phyloP scores from a whole-genome alignment of 2,113 vertebrate species.

The Taxidea taxus region DNA sequence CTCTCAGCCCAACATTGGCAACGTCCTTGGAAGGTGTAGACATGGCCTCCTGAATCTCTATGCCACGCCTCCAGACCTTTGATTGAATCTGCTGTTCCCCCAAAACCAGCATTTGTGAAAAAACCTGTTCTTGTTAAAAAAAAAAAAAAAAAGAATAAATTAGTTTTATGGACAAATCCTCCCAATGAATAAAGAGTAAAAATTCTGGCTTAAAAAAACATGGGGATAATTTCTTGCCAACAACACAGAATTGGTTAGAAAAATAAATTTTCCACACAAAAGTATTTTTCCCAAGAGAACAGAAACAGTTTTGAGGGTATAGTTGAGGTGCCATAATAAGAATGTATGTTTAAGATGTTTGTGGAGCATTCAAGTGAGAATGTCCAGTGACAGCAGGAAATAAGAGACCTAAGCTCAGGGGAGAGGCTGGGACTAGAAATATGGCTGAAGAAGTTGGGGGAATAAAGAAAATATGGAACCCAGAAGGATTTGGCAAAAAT shows the following conservation, averaged over 20 bases:
- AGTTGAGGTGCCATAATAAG: neutral
- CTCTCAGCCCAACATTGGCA: neutral
- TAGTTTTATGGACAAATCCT: neutral
- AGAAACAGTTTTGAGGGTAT: neutral
- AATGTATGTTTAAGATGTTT: neutral
- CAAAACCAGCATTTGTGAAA: neutral
- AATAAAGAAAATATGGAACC: neutral
- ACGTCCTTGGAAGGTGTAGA: neutral
- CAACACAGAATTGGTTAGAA: neutral
- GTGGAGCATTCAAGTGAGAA: neutral
- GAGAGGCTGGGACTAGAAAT: neutral
- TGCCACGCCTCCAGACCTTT: no score
- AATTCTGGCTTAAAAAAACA: neutral
- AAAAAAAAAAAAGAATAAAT: no score
- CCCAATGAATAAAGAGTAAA: neutral
- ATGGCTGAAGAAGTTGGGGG: neutral
- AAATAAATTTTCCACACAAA: neutral
- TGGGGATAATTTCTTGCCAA: neutral
- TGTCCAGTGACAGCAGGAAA: neutral
- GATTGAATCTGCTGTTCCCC: no score
- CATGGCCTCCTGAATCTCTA: neutral
- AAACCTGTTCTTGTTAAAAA: neutral
- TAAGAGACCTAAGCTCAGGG: neutral
- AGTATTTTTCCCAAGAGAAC: neutral
- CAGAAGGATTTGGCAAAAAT: neutral